Evolutionary conservation across 2,113 vertebrate species (phyloP), one percentile per base, ranked within the genome.

Genomic region (Petromus typicus): DNA sequence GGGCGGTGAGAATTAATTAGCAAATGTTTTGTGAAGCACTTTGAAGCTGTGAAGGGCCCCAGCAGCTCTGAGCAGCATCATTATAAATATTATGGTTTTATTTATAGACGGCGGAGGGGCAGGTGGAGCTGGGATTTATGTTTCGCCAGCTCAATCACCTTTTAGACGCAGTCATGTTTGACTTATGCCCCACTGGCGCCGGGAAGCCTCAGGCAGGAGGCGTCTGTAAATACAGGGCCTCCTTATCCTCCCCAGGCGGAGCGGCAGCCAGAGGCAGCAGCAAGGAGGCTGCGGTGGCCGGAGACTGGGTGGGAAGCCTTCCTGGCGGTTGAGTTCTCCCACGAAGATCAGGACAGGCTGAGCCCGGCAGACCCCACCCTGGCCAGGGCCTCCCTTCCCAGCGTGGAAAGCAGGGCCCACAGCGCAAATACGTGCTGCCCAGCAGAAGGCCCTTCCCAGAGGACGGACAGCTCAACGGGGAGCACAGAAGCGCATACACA

Each of bases 41-140:
- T 73, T 96, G 97, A 95, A 95, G 94, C 95, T 23, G 9, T 2
- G 69, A 76, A 94, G 89, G 75, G 90, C 89, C 88, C 80, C 32
- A 1, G 83, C 89, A 48, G 87, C 92, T 54, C 90, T 0, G 40
- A 32, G 87, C 85, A 7, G 86, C 93, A 16, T 86, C 93, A 17
- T 79, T 48, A 30, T 89, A 95, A 92, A 94, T 32, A 86, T 79
- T 75, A 76, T 1, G 37, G 43, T 76, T 93, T 96, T 91, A 95
- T 92, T 97, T 94, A 95, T 30, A 89, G 95, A 48, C 54, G 1
- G 61, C 1, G 17, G 57, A 51, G 86, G 18, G 51, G 93, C 27
- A 6, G 92, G 84, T n/a, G 59, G 61, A 51, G 81, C 22, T 2
- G 0, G 95, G 90, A 73, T 22, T 63, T 27, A 75, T 48, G 73